Base-by-base conservation (phyloP, 2,888 invertebrate genomes). In the Barypeithes pellucidus region DNA sequence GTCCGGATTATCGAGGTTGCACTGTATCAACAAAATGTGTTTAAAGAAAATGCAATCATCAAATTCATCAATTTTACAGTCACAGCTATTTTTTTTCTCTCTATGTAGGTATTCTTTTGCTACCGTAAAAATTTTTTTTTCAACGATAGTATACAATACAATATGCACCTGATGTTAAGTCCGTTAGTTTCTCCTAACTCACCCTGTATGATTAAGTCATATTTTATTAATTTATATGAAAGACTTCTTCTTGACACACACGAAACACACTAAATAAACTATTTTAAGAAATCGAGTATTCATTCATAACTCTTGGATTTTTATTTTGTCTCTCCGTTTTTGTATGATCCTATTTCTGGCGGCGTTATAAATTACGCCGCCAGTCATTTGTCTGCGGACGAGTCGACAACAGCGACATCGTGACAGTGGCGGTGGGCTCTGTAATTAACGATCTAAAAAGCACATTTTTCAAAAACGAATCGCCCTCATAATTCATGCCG, bases 361-460 rank as follows among this genome's bases (percentile, higher is more conserved):
- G 8, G 20, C 60, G 16, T 60, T 54, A 85, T 85, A 85, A 85
- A 85, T 85, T 84, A 85, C 82, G 77, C 79, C 80, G 78, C 81
- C 81, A 81, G 84, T 85, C 84, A 86, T 86, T 86, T 86, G 86
- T 85, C 86, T 84, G 81, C 85, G 80, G 78, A 78, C 80, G 82
- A 81, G 81, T 80, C 82, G 83, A 82, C 82, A 82, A 81, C 84
- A 83, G 84, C 82, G 84, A 83, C 83, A 80, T 81, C 77, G 80
- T 83, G 86, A 85, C 86, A 85, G 82, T 82, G 82, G 83, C 84
- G 84, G 85, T 83, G 84, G 84, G 81, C 83, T 82, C 81, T 78
- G 84, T 85, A 86, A 85, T 86, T 86, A 86, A 86, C 85, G 86
- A 84, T 83, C 82, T 85, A 84, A 84, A 85, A 85, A 78, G 82